Evolutionary conservation across 1,140 invertebrate species (phyloP).

Genomic region (Tetramorium parvispinum): DNA sequence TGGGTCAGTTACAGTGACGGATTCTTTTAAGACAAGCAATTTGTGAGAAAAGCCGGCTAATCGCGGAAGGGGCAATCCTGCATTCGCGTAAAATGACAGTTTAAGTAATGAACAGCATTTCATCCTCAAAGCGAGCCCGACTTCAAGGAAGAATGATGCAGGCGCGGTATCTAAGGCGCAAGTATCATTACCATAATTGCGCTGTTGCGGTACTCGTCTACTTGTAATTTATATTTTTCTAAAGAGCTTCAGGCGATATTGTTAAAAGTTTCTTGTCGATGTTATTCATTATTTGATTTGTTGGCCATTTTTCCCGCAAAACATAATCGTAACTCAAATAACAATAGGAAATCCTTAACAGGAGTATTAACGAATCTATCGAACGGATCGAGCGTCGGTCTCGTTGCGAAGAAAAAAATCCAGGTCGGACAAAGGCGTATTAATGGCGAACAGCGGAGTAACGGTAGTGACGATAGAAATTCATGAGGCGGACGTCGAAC

Average conservation of each 20-base stretch:
- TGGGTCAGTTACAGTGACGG: neutral
- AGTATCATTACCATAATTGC: constrained; percentile 29
- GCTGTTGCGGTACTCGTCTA: neutral
- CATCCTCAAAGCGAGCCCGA: constrained; percentile 20
- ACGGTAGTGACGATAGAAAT: constrained; percentile 56
- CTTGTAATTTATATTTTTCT: constrained; percentile 11
- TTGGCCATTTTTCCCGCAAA: neutral
- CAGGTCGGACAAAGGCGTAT: constrained; percentile 2
- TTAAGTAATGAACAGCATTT: constrained; percentile 32
- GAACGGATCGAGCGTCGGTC: neutral
- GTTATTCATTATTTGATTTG: neutral
- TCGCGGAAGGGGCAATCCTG: constrained; percentile 27
- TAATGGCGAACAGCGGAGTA: constrained; percentile 46
- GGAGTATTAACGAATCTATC: neutral
- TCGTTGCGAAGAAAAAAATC: constrained; percentile 15
- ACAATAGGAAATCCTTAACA: neutral
- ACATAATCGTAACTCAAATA: neutral
- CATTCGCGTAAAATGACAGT: constrained; percentile 32
- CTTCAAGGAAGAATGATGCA: neutral
- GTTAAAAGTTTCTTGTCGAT: neutral
- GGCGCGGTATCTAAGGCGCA: neutral
- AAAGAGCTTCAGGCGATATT: neutral
- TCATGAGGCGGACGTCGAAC: constrained; percentile 42
- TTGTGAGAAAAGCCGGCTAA: constrained; percentile 31
- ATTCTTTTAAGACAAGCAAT: neutral